Evolutionary conservation across 2,113 vertebrate genomes (phyloP).

Genomic region (Bettongia penicillata): DNA sequence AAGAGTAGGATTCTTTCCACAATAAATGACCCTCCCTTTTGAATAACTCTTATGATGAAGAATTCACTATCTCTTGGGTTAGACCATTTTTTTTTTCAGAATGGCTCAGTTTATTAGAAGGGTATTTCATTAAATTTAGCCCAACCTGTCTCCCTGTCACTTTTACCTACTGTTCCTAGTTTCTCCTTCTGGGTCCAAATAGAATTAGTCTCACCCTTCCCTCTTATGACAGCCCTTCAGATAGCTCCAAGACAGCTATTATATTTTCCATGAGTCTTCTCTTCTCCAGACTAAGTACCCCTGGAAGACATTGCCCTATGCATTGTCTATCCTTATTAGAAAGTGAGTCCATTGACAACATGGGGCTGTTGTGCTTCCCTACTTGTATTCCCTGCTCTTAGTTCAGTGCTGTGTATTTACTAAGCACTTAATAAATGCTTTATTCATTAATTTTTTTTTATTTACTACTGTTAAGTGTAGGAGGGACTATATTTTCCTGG

Average conservation of each 20-base stretch:
- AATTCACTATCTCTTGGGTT: neutral
- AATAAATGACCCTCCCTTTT: neutral
- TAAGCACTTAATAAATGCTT: neutral
- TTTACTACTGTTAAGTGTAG: neutral
- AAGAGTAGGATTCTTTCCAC: neutral
- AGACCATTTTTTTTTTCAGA: neutral
- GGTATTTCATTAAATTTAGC: neutral
- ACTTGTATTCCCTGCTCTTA: neutral
- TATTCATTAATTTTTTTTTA: neutral
- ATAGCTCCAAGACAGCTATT: neutral
- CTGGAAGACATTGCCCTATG: neutral
- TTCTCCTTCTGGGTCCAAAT: neutral
- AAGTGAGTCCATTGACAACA: neutral
- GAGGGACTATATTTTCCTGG: neutral
- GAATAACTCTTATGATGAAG: neutral
- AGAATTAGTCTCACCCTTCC: neutral
- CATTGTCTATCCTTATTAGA: neutral
- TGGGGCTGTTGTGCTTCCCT: neutral
- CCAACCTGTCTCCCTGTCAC: neutral
- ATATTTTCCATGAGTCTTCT: neutral
- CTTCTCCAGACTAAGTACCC: neutral
- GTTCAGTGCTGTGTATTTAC: neutral
- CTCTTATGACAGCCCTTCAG: neutral
- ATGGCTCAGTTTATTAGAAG: neutral
- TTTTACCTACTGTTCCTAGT: neutral